Percentiles rank a stretch among this genome's conserved stretches.
Conservation (phyloP, 2,113 vertebrate species). For the Nycticebus coucang region DNA sequence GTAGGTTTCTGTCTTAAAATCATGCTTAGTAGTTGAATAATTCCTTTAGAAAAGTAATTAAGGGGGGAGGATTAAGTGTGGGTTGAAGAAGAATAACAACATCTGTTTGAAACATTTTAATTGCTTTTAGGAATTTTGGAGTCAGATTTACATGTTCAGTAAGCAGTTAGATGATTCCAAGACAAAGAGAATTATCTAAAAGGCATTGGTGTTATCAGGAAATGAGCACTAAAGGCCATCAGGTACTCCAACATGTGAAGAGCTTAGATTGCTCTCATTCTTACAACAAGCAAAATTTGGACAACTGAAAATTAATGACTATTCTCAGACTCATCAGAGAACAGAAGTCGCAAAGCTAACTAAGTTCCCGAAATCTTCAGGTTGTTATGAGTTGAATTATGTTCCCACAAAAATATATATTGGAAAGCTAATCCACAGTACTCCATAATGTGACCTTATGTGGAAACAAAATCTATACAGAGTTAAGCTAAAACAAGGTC, state of each 20-base stretch:
- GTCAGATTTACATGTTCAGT: not conserved
- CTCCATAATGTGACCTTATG: not conserved
- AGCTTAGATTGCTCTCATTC: not conserved
- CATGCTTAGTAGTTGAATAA: not conserved
- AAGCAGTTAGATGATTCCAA: not conserved
- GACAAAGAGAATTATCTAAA: not conserved
- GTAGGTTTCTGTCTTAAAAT: not conserved
- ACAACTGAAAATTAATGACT: not conserved
- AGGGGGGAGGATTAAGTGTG: not conserved
- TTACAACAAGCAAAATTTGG: not conserved
- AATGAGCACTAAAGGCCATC: not conserved
- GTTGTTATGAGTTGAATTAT: not conserved
- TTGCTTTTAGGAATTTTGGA: not conserved
- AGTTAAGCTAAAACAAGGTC: not conserved
- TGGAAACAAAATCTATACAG: not conserved
- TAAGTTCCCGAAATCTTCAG: not conserved
- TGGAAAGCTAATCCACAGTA: not conserved
- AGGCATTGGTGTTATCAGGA: not conserved
- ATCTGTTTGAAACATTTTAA: not conserved
- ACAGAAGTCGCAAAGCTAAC: not conserved
- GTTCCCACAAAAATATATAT: not conserved
- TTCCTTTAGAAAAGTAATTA: not conserved
- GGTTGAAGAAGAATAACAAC: not conserved
- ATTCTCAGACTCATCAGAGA: not conserved
- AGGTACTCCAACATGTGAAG: not conserved